phyloP scores from a whole-genome alignment of 2,797 vertebrate genomes.

The Hylomyscus alleni region DNA sequence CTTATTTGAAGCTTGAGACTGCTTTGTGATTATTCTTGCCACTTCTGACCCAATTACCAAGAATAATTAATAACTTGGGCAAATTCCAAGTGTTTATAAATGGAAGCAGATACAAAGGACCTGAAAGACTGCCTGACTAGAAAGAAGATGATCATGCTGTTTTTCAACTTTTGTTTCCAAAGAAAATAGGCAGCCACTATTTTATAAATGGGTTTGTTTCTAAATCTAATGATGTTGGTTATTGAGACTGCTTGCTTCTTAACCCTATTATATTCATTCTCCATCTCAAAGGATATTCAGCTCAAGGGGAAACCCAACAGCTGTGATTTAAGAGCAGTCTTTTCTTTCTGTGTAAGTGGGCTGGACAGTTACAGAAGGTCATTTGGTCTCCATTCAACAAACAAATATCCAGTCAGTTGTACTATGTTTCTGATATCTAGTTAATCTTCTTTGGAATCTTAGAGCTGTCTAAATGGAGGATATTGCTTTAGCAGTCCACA shows the following conservation, averaged over 20 bases:
- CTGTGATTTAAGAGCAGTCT: conserved; percentile 27
- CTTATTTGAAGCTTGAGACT: conserved; percentile 68
- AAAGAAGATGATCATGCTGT: conserved; percentile 40
- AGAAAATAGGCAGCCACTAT: conserved; percentile 53
- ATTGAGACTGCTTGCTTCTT: conserved; percentile 54
- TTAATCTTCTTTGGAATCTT: conserved; percentile 55
- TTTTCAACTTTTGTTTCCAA: conserved; percentile 70
- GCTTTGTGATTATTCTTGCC: conserved; percentile 76
- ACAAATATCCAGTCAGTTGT: neutral
- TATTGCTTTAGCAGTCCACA: conserved; percentile 27
- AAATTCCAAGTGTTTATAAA: conserved; percentile 77
- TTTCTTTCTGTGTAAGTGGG: conserved; percentile 48
- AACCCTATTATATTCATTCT: conserved; percentile 35
- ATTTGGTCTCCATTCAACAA: conserved; percentile 57
- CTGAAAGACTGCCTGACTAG: conserved; percentile 74
- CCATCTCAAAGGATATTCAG: conserved; percentile 55
- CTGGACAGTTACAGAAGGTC: conserved; percentile 19
- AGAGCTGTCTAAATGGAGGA: conserved; percentile 20
- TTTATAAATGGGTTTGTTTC: conserved; percentile 63
- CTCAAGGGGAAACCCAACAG: conserved; percentile 41
- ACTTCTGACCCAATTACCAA: conserved; percentile 68
- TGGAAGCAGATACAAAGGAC: conserved; percentile 67
- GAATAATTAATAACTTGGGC: conserved; percentile 77
- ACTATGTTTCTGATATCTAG: neutral
- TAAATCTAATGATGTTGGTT: conserved; percentile 50